Evolutionary conservation across 2,113 vertebrate species (phyloP).

Genomic region (Azemiops feae): DNA sequence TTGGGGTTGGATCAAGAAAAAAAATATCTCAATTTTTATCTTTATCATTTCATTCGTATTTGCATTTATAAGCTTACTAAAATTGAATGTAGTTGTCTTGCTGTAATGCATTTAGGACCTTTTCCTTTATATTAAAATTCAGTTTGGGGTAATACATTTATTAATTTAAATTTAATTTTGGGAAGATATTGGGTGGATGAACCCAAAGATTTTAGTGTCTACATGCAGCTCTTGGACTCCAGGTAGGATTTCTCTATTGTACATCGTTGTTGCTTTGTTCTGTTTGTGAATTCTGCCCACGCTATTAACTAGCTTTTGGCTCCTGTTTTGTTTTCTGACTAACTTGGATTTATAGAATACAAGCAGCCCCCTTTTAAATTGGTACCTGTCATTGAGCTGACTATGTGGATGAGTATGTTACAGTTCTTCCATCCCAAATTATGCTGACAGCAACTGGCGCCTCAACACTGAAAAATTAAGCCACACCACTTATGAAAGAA

Average conservation of each 20-base stretch:
- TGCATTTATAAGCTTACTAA: background rate
- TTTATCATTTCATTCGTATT: background rate
- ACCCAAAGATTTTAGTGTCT: background rate
- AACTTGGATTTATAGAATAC: background rate
- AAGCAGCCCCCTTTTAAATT: background rate
- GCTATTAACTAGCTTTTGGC: background rate
- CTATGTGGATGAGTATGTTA: background rate
- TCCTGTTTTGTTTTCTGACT: background rate
- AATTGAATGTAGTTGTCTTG: background rate
- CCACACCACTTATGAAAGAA: background rate
- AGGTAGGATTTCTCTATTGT: background rate
- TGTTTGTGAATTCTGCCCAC: background rate
- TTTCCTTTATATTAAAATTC: background rate
- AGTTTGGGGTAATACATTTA: background rate
- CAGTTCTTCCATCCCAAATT: constrained; percentile 30
- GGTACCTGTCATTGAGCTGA: background rate
- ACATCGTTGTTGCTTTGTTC: background rate
- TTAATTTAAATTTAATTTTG: background rate
- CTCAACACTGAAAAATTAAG: constrained; percentile 24
- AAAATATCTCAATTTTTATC: background rate
- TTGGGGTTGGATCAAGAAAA: background rate
- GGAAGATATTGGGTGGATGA: background rate
- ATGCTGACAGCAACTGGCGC: constrained; percentile 29
- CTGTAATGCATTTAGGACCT: background rate
- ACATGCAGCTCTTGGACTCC: background rate